Conservation (phyloP, 2,113 vertebrate genomes). For the Equus quagga region DNA sequence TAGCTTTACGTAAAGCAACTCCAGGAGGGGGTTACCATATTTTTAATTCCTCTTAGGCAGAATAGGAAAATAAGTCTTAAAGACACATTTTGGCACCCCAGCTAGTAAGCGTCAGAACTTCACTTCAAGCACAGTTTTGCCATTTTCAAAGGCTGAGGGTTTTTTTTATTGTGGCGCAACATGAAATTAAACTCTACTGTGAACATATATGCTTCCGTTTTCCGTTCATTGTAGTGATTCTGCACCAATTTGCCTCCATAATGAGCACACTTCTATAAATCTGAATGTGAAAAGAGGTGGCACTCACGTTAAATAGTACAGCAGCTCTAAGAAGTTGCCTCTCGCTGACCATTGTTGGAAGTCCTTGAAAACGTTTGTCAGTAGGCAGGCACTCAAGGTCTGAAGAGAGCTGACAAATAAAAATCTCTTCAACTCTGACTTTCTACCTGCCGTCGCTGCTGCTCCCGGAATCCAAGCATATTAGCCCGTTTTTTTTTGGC, state of each 20-base stretch:
- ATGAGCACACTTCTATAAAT: neutral
- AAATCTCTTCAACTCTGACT: neutral
- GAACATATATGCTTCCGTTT: neutral
- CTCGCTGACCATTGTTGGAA: neutral
- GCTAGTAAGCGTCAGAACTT: neutral
- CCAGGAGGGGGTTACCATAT: neutral
- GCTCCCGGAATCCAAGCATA: neutral
- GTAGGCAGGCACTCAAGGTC: neutral
- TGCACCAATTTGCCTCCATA: neutral
- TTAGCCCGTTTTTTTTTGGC: neutral
- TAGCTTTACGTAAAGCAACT: neutral
- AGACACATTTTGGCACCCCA: neutral
- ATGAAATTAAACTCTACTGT: slow-evolving; percentile 21
- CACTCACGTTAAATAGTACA: neutral
- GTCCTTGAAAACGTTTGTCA: slow-evolving; percentile 27
- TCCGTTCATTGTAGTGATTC: neutral
- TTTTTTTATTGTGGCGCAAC: neutral
- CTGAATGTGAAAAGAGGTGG: neutral
- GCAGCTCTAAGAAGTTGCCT: neutral
- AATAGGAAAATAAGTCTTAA: neutral
- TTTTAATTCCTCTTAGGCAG: slow-evolving; percentile 9
- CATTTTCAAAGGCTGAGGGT: neutral
- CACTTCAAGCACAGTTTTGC: neutral
- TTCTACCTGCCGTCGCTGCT: neutral
- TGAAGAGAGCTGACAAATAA: neutral